Base-by-base conservation (phyloP, 2,797 vertebrate genomes). In the Chanos chanos region DNA sequence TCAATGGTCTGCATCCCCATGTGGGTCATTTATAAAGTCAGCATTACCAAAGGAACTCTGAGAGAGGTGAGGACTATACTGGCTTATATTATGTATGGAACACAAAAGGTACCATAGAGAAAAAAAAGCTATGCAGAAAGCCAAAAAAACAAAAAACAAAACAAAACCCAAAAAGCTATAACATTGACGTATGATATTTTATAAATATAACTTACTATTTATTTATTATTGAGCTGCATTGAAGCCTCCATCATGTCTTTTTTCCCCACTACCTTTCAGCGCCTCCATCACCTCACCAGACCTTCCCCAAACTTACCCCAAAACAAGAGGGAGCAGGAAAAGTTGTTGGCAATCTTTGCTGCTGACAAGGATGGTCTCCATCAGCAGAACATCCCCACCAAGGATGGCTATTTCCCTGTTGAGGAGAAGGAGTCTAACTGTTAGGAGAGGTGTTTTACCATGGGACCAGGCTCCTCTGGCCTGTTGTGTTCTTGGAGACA, bases 1-100 rank as follows among this genome's bases (percentile, higher is more conserved):
- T 99, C 96, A 45, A 97, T 97, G 92, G 63, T 94, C 65, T 99
- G 95, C 65, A 90, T 95, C 57, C 96, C 96, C 0, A 60, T 92
- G 19, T 94, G 92, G 89, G 75, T 87, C 0, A 2, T 84, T 62
- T 87, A 88, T 69, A 96, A 94, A 70, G 80, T 98, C 37, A 79
- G 77, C 73, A 82, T 70, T 52, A 90, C 91, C 52, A 91, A 93
- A 73, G 96, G 96, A 62, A 88, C 94, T 0, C 72, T 97, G 56
- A 88, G 52, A 87, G 88, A 99, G 92, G 96, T 98, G 15, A 27
- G 22, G 5, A 9, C 25, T n/a, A n/a, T n/a, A n/a, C n/a, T n/a
- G n/a, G n/a, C n/a, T n/a, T n/a, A n/a, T n/a, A n/a, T n/a, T n/a
- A n/a, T n/a, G n/a, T n/a, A n/a, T n/a, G n/a, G n/a, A n/a, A n/a